A percentile compares a stretch with the other conserved stretches of the same genome.
Evolutionary conservation across 2,888 invertebrate species (phyloP).

Genomic region (Drosophila hawaiiensis): DNA sequence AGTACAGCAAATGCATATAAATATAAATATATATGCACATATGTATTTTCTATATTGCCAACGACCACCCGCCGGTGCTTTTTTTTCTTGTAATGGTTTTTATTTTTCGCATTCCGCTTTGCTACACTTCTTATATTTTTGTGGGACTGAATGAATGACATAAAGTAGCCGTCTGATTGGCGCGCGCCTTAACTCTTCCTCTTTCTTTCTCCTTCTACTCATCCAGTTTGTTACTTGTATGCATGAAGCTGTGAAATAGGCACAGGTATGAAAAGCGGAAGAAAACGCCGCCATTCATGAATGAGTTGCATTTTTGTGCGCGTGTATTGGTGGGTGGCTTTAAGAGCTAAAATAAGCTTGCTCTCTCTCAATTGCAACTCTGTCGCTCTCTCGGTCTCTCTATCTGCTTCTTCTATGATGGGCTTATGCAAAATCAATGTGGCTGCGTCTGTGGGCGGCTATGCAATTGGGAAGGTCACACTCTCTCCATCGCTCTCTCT

Average conservation of each 20-base stretch:
- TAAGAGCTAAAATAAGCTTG: conserved; percentile 17
- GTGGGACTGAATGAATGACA: conserved; percentile 48
- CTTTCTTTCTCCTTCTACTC: not conserved
- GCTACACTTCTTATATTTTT: conserved; percentile 20
- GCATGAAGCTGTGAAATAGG: conserved; percentile 27
- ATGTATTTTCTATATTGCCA: conserved; percentile 19
- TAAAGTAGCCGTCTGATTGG: conserved; percentile 56
- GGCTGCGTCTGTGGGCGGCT: conserved; percentile 32
- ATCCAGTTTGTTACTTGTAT: conserved; percentile 17
- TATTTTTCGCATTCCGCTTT: conserved; percentile 44
- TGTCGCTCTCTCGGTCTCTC: not conserved
- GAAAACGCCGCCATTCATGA: conserved; percentile 67
- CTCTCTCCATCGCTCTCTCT: conserved; percentile 2
- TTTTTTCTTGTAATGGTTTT: not conserved
- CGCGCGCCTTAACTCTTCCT: conserved; percentile 45
- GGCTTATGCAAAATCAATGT: conserved; percentile 66
- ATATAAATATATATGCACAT: conserved; percentile 1
- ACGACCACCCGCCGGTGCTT: conserved; percentile 41
- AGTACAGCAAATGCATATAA: conserved; percentile 27
- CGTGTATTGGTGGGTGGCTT: conserved; percentile 8
- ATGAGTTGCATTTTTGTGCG: conserved; percentile 56
- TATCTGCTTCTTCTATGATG: conserved; percentile 8
- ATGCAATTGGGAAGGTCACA: conserved; percentile 59
- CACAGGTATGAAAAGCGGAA: conserved; percentile 69
- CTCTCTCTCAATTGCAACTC: conserved; percentile 13